These are phyloP conservation scores for Drymodes brunneopygia DNA, from an alignment of 2,113 vertebrate genomes.

Conservation along the genomic window DNA sequence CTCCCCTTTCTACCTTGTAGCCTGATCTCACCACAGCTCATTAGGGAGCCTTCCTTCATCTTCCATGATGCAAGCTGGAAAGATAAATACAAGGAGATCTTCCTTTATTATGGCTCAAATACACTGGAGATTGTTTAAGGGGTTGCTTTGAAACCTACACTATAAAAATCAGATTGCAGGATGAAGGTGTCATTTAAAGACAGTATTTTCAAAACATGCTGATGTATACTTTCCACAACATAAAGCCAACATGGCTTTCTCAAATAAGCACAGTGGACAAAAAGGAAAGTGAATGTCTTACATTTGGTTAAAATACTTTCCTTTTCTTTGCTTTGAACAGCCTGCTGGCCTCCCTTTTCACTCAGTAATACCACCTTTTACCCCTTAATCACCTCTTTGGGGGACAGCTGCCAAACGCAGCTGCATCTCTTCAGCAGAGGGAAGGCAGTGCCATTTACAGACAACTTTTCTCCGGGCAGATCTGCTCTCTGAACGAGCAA, in stretches of 20 bases:
- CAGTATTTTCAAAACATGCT: neutral
- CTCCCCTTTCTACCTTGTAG: neutral
- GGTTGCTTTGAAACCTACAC: neutral
- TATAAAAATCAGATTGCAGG: neutral
- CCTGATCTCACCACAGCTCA: neutral
- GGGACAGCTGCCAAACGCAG: neutral
- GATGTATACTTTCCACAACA: neutral
- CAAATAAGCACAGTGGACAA: neutral
- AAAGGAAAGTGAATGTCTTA: neutral
- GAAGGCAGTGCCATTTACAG: neutral
- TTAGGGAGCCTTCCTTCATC: neutral
- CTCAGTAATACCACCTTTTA: neutral
- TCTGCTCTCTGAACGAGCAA: neutral
- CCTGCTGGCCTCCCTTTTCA: rapidly evolving
- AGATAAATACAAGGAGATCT: neutral
- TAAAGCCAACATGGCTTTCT: neutral
- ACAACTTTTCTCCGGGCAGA: neutral
- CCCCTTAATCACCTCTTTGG: neutral
- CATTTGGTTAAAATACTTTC: neutral
- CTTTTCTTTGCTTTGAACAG: neutral
- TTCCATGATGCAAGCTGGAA: neutral
- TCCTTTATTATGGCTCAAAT: neutral
- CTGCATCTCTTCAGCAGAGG: neutral
- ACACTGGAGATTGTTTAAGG: neutral
- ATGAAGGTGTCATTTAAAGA: neutral